These are phyloP conservation scores for Spongilla lacustris DNA, from an alignment of 37 sponge, comb jelly and placozoan species.

Conservation along the genomic window DNA sequence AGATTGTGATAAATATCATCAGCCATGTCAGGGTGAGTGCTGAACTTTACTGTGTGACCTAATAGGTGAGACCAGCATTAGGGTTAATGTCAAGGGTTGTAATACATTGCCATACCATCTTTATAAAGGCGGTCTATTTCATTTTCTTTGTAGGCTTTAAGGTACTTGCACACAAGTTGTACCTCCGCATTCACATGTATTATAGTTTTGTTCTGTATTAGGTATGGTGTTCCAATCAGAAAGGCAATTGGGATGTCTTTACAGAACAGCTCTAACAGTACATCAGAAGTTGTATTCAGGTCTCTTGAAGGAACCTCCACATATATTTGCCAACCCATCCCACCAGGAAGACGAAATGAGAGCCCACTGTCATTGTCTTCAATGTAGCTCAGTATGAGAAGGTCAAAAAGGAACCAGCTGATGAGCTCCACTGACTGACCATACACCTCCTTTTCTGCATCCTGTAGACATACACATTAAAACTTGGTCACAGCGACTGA, in stretches of 20 bases:
- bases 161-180: conserved; percentile 71
- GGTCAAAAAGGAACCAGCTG: conserved; percentile 40
- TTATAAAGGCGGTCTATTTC: conserved; percentile 38
- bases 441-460: conserved; percentile 8
- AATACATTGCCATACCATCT: conserved; percentile 21
- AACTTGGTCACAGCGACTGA: too few species aligned
- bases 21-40: conserved; percentile 3
- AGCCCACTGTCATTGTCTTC: conserved; percentile 38
- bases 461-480: not conserved
- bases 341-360: conserved; percentile 38
- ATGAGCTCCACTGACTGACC: not conserved
- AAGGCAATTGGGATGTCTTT: conserved; percentile 30
- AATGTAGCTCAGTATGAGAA: conserved; percentile 31
- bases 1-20: conserved; percentile 47
- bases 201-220: conserved; percentile 5
- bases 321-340: conserved; percentile 32
- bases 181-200: conserved; percentile 39
- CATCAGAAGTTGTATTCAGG: not conserved
- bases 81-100: too few species aligned
- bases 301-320: conserved; percentile 28
- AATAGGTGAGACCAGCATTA: too few species aligned
- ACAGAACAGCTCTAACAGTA: conserved; percentile 4
- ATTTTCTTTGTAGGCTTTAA: conserved; percentile 37
- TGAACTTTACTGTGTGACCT: not conserved
- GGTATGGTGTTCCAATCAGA: conserved; percentile 21